Evolutionary conservation across 2,113 vertebrate genomes (phyloP), one percentile per base, ranked within the genome.

Genomic region (Ammodytes dubius): DNA sequence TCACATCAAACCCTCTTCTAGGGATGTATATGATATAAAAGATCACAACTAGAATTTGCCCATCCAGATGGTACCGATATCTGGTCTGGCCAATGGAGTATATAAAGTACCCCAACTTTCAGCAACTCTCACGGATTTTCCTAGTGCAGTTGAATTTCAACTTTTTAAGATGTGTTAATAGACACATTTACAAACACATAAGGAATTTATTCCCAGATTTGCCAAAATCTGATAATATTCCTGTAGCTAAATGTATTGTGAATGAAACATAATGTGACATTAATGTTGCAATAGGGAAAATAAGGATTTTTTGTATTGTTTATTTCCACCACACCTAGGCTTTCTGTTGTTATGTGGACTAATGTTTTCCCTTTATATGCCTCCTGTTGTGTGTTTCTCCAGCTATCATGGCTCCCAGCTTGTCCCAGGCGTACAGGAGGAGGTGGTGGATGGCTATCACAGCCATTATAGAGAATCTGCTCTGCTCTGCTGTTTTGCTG

Each of bases 381-480:
- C 39, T 50, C 17, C 54, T 47, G 19, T 47, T 74, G 4, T 67
- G 53, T 66, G 54, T 68, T 27, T 27, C 39, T 63, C 12, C 70
- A 81, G 82, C 76, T 45, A 15, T 47, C 54, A 95, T 95, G 94
- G 92, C 93, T 39, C 94, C 94, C 8, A 93, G 93, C 75, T 93
- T 98, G 75, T 83, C 93, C 11, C 95, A 95, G 92, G 96, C 97
- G 0, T 96, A 95, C 87, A 81, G 79, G 74, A 83, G 96, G 86
- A 95, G 96, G 77, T 97, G 96, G 96, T 97, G 96, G 96, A 97
- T 97, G 95, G 96, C 96, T 0, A 53, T 94, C 78, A 96, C 95
- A 0, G 95, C 97, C 0, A 93, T 97, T 46, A 14, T 97, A 15
- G 97, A 98, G 83, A 98, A 98, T 77, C 94, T 98, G 77, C 90